Conservation (phyloP, 2,888 invertebrate genomes). For the Scrobipalpa costella region DNA sequence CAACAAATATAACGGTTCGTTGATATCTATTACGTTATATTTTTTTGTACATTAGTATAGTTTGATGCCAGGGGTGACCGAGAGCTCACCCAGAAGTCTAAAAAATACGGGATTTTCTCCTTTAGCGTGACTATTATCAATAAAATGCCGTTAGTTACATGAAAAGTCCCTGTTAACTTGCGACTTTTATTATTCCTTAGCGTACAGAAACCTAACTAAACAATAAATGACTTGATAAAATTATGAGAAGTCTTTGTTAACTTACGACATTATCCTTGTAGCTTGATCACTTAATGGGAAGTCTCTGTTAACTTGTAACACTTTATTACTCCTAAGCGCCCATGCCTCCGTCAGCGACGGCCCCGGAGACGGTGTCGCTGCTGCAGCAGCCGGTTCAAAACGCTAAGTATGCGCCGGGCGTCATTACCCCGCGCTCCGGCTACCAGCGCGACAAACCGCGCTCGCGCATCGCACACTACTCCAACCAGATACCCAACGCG, state of each 20-base stretch:
- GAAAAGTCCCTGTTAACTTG: too few species aligned
- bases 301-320: not conserved
- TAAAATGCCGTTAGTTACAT: too few species aligned
- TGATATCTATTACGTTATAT: too few species aligned
- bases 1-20: slow-evolving; percentile 65
- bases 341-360: slow-evolving; percentile 74
- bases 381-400: slow-evolving; percentile 70
- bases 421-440: slow-evolving; percentile 61
- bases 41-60: too few species aligned
- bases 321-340: slow-evolving; percentile 36
- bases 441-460: slow-evolving; percentile 66
- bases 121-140: too few species aligned
- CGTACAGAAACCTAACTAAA: too few species aligned
- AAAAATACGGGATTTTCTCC: too few species aligned
- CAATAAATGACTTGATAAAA: too few species aligned
- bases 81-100: too few species aligned
- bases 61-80: too few species aligned
- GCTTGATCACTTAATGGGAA: not conserved
- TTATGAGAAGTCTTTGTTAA: not conserved
- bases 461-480: slow-evolving; percentile 57
- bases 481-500: slow-evolving; percentile 42
- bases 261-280: not conserved
- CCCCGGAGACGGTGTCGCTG: slow-evolving; percentile 75
- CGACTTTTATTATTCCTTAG: too few species aligned
- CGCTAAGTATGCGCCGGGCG: slow-evolving; percentile 63